Conservation (phyloP, 2,113 vertebrate genomes). For the Dromiciops gliroides region DNA sequence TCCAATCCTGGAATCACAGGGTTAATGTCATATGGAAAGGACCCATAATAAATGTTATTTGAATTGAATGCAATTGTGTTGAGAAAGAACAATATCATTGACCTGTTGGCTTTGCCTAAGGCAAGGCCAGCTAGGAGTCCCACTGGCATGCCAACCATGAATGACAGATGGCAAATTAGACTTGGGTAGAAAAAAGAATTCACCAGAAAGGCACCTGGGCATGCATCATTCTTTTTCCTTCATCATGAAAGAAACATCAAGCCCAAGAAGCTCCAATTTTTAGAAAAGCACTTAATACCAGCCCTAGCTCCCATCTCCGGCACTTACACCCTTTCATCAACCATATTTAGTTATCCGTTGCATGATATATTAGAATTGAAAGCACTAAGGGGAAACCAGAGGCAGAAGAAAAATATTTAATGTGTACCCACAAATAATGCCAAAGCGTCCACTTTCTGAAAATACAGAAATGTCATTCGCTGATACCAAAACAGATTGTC, state of each 20-base stretch:
- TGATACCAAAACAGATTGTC: constrained; percentile 77
- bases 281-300: constrained; percentile 51
- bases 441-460: constrained; percentile 66
- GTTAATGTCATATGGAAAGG: neutral
- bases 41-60: neutral
- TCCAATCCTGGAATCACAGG: neutral
- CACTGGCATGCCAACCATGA: neutral
- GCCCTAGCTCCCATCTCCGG: constrained; percentile 52
- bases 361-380: constrained; percentile 71
- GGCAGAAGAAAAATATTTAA: constrained; percentile 73
- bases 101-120: neutral
- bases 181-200: constrained; percentile 26
- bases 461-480: constrained; percentile 68
- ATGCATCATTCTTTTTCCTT: constrained; percentile 57
- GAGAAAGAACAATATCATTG: neutral
- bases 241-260: constrained; percentile 59
- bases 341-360: constrained; percentile 68
- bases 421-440: constrained; percentile 65
- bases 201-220: constrained; percentile 48
- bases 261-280: constrained; percentile 56
- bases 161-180: neutral
- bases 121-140: neutral
- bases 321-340: constrained; percentile 74
- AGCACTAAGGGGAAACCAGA: constrained; percentile 63
- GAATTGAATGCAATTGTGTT: neutral